phyloP scores from a whole-genome alignment of 2,888 invertebrate species.

The Boloria selene region DNA sequence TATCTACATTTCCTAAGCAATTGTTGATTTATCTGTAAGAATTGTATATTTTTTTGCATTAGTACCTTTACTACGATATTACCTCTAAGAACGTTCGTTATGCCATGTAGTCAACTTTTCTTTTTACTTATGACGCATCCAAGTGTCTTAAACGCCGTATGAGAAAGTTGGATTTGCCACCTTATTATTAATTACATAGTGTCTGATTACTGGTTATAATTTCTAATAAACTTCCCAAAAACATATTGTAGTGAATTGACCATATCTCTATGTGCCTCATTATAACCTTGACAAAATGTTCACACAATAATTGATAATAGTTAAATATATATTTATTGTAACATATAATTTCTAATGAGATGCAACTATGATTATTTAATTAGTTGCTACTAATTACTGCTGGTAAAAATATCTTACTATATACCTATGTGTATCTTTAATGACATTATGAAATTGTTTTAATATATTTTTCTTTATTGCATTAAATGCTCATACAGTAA shows the following conservation, averaged over 20 bases:
- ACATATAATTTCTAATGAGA: constrained; percentile 8
- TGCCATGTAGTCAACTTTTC: constrained; percentile 51
- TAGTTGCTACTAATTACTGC: neutral
- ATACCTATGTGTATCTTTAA: too few species aligned
- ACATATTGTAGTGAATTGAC: neutral
- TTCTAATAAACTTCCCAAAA: neutral
- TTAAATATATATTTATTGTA: constrained; percentile 5
- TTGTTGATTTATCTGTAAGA: neutral
- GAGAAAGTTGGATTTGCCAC: constrained; percentile 46
- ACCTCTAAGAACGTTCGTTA: constrained; percentile 12
- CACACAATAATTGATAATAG: constrained; percentile 15
- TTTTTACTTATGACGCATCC: constrained; percentile 71
- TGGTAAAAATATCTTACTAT: too few species aligned
- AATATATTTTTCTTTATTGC: too few species aligned
- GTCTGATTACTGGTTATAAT: neutral
- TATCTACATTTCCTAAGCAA: constrained; percentile 8
- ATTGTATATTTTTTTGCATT: neutral
- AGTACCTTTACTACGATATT: constrained; percentile 1
- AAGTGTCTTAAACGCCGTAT: constrained; percentile 51
- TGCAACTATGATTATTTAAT: neutral
- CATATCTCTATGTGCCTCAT: neutral
- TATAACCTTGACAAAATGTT: constrained; percentile 29
- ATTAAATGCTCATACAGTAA: too few species aligned
- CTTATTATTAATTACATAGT: neutral
- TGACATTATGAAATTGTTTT: too few species aligned